Base-by-base conservation (phyloP, 2,113 vertebrate species). In the Macroglossus sobrinus region DNA sequence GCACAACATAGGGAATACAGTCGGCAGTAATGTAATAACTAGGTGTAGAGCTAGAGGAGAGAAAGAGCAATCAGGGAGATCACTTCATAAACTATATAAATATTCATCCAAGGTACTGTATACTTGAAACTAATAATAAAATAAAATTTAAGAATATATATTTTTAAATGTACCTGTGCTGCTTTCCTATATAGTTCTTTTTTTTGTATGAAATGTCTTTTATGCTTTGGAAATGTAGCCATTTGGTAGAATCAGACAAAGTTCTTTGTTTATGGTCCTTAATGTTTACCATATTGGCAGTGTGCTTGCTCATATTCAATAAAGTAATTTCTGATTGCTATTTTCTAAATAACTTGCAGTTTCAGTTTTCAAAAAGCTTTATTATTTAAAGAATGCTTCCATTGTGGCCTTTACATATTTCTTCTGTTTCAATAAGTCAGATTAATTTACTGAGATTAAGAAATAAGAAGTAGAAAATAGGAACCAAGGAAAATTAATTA, bases 251-350 rank as follows among this genome's bases (percentile, higher is more conserved):
- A 88, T 53, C 76, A 85, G 18, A 80, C 76, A 89, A 14, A 80
- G 33, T 13, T 38, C 15, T 88, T 82, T 78, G 53, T 69, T 84
- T 81, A 64, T 89, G 28, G 47, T 86, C 26, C n/a, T 57, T 5
- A 93, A 28, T 84, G 57, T 93, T 95, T 89, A 81, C 66, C 12
- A 63, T 82, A 24, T 57, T 89, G 74, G 40, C 38, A 69, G 1
- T 85, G 30, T 88, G 24, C 3, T 76, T 94, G 21, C 76, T 95
- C 24, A 55, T 93, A 75, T 24, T 84, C 59, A 84, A 82, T 91
- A 74, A 57, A 35, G 68, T 93, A 71, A 68, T 74, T 88, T 95
- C 15, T 89, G 55, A 68, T 85, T 74, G 22, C 91, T 94, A 64
- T 7, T 64, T 89, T 84, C 35, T 74, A 50, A 90, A 22, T 79